Evolutionary conservation across 2,113 vertebrate genomes (phyloP).

Genomic region (Scomber colias): DNA sequence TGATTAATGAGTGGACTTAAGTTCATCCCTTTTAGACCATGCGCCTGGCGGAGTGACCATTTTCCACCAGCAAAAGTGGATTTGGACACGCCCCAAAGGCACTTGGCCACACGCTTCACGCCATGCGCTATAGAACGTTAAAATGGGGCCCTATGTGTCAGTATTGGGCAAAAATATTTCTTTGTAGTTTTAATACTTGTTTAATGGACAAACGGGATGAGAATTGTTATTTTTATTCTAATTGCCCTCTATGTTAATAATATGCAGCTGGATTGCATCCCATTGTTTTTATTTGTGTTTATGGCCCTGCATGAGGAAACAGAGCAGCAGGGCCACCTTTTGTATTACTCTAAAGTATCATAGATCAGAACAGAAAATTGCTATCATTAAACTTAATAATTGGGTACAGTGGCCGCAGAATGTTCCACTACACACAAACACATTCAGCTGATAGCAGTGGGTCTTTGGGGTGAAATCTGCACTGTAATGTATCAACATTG

Average conservation of each 20-base stretch:
- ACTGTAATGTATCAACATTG: slow-evolving; percentile 13
- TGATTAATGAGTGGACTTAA: no score
- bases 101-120: no score
- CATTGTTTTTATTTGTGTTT: slow-evolving; percentile 48
- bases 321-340: slow-evolving; percentile 44
- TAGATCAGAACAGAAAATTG: slow-evolving; percentile 67
- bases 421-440: slow-evolving; percentile 55
- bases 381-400: slow-evolving; percentile 66
- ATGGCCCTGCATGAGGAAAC: slow-evolving; percentile 45
- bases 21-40: no score
- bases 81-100: no score
- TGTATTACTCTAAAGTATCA: slow-evolving; percentile 49
- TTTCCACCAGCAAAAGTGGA: no score
- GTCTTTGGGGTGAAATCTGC: slow-evolving; percentile 35
- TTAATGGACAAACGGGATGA: not conserved
- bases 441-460: slow-evolving; percentile 6
- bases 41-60: no score
- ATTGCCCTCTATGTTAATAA: slow-evolving; percentile 30
- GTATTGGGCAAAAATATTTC: not conserved
- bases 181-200: not conserved
- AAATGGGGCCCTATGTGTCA: not conserved
- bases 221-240: not conserved
- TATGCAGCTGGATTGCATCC: slow-evolving; percentile 12
- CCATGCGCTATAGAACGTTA: no score
- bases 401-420: slow-evolving; percentile 40